Base-by-base conservation (phyloP, 2,113 vertebrate genomes). In the Notarius quadriscutis region DNA sequence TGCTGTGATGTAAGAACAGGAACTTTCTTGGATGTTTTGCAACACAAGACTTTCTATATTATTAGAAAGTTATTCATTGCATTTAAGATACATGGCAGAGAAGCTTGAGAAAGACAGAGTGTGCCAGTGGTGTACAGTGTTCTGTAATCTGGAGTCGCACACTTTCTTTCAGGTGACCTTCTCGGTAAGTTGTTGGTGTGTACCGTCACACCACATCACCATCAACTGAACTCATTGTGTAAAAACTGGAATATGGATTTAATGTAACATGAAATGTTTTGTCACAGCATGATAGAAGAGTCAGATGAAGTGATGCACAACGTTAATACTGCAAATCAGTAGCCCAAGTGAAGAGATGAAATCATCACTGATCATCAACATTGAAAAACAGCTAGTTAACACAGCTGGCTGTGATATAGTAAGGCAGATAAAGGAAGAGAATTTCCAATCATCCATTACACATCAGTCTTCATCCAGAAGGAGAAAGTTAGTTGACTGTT, bases 341-440 rank as follows among this genome's bases (percentile, higher is more conserved):
- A 27, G 67, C 11, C 8, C 30, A 60, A 83, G 69, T 34, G 48
- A 69, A 78, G 41, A 3, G 20, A 2, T 65, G 67, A 55, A 41
- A 50, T 60, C 75, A 87, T 60, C 27, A 62, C 78, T 72, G 27
- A 9, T 84, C 27, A 27, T 48, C 86, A 20, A 81, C 84, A 77
- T 74, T 51, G 34, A 74, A 69, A 58, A 74, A n/a, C 48, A 79
- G 69, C 77, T n/a, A 74, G 81, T 65, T 77, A 90, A 90, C 87
- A 88, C 89, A 90, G 87, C 89, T 88, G 87, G 88, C 71, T 30
- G 48, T 30, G 30, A 60, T 79, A 81, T 84, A 86, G 87, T 87
- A 75, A 83, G 30, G 4, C 57, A 84, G 83, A 86, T 84, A 77
- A 69, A 80, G 82, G 77, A 82, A 62, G 85, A 87, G 75, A 88